These are phyloP conservation scores for Hypomesus transpacificus DNA, from an alignment of 2,113 vertebrate species.

Conservation along the genomic window DNA sequence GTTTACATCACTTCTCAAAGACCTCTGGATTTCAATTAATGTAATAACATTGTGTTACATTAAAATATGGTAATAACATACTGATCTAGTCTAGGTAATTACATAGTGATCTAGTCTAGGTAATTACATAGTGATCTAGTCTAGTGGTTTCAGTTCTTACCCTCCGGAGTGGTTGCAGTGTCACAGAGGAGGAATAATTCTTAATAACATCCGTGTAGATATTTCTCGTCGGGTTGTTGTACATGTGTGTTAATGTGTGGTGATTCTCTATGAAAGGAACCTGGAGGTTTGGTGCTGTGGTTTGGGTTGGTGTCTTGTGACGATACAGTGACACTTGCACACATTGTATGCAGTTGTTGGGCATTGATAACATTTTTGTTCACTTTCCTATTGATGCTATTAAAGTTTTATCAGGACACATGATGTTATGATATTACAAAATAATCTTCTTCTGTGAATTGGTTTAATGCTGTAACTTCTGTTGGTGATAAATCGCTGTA, in stretches of 20 bases:
- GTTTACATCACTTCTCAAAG: neutral
- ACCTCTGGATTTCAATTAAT: too few relatives aligned
- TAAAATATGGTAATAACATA: too few relatives aligned
- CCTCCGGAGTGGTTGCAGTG: neutral
- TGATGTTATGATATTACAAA: constrained; percentile 26
- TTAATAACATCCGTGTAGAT: constrained; percentile 29
- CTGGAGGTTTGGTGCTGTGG: constrained; percentile 59
- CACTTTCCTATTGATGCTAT: constrained; percentile 43
- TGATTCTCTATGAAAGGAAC: constrained; percentile 20
- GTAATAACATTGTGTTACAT: too few relatives aligned
- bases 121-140: too few relatives aligned
- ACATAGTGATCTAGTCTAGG: too few relatives aligned
- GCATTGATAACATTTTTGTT: constrained; percentile 40
- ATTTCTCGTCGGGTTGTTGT: constrained; percentile 30
- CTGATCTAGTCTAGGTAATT: too few relatives aligned
- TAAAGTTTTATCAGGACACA: constrained; percentile 47
- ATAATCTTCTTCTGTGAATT: constrained; percentile 46
- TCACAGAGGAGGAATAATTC: constrained; percentile 7
- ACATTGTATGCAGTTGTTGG: constrained; percentile 53
- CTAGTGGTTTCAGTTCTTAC: too few relatives aligned
- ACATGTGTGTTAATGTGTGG: constrained; percentile 32
- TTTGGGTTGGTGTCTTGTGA: constrained; percentile 54
- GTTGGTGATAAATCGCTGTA: constrained; percentile 47
- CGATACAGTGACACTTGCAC: constrained; percentile 61
- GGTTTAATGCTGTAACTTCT: constrained; percentile 54